Evolutionary conservation across 1,140 invertebrate species (phyloP), one percentile per base, ranked within the genome.

Genomic region (Branchinecta lindahli): DNA sequence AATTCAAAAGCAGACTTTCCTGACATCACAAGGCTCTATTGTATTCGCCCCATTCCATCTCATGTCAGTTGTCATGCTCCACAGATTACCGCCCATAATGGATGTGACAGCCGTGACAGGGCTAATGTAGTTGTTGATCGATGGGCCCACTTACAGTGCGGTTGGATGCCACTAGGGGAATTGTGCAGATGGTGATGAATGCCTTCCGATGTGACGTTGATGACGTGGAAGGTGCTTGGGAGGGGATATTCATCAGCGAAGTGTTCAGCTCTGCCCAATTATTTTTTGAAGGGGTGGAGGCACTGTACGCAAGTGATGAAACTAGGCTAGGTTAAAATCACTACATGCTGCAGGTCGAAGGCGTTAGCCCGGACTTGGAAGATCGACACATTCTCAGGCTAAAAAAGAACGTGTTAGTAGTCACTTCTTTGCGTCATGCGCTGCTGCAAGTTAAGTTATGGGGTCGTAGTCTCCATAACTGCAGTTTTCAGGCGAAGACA

Each of bases 81-180:
- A 61, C 52, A 61, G 52, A 61, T 61, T 61, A 61, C 52, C 52
- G 52, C 52, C 52, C 52, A 61, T 61, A 61, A 61, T 61, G 52
- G 52, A 61, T 61, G 52, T 61, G 52, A 61, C 52, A 61, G 52
- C 12, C 52, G 18, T 61, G 52, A 61, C 52, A 61, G 52, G 18
- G 52, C 52, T 61, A 61, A 61, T 61, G 52, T 61, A 61, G 52
- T 61, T 61, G 52, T 61, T 61, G 52, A 61, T 61, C 52, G 52
- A 61, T 61, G 52, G 18, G 52, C 52, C 52, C 52, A 61, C 52
- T 61, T 61, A 61, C 52, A 61, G 52, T 61, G 52, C 52, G 18
- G 12, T 61, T 20, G 52, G 52, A 61, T 61, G 52, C 52, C 52
- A 61, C 52, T 61, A 61, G 52, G 52, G 52, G 52, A 61, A 61